A percentile compares a stretch with the other conserved stretches of the same genome.
Evolutionary conservation across 92 coral and sea anemone genomes (phyloP).

Genomic region (Blastomussa wellsi): DNA sequence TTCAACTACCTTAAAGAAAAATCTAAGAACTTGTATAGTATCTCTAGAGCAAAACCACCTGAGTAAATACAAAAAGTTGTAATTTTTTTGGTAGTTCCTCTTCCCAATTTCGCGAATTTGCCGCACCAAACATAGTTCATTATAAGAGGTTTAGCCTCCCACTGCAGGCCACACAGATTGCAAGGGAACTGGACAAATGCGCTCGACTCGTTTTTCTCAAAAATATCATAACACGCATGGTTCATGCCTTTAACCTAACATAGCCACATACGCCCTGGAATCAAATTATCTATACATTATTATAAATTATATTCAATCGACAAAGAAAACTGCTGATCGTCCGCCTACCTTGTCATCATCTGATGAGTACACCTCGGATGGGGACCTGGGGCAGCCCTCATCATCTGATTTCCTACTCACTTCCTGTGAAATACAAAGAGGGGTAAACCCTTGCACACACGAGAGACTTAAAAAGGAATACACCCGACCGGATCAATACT

Average conservation of each 20-base stretch:
- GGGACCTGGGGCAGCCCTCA: constrained; percentile 34
- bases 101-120: not conserved
- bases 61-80: too few species aligned
- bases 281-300: not conserved
- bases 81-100: not conserved
- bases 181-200: not conserved
- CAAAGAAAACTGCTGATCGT: not conserved
- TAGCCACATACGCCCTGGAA: too few species aligned
- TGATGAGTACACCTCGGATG: constrained; percentile 22
- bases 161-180: not conserved
- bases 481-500: not conserved
- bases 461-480: too few species aligned
- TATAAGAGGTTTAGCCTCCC: not conserved
- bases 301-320: too few species aligned
- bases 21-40: not conserved
- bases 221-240: too few species aligned
- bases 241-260: too few species aligned
- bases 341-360: constrained; percentile 33
- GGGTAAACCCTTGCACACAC: not conserved
- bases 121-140: not conserved
- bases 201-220: too few species aligned
- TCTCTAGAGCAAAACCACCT: not conserved
- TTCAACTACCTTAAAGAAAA: not conserved
- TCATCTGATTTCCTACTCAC: constrained; percentile 32
- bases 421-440: constrained; percentile 20